Evolutionary conservation across 1,140 invertebrate species (phyloP).

Genomic region (Helicoverpa zea): DNA sequence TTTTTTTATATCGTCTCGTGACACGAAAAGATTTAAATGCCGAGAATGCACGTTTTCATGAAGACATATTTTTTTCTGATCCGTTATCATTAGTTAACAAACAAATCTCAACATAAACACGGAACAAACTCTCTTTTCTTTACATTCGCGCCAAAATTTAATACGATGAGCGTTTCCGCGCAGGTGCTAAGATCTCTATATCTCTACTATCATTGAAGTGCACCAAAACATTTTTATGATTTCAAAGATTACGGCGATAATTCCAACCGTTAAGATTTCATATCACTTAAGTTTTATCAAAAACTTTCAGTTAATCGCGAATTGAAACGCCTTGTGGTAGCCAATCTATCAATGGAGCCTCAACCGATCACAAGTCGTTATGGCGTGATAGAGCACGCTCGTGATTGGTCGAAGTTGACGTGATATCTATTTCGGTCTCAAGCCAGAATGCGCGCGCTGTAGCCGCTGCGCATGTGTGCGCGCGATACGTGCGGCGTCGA

Average conservation of each 20-base stretch:
- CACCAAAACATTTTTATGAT: slow-evolving; percentile 34
- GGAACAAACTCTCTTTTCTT: slow-evolving; percentile 37
- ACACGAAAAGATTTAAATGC: neutral
- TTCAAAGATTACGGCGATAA: slow-evolving; percentile 54
- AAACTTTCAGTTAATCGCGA: slow-evolving; percentile 85
- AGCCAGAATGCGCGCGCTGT: slow-evolving; percentile 78
- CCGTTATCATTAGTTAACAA: neutral
- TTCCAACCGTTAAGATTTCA: slow-evolving; percentile 72
- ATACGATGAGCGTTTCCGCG: slow-evolving; percentile 49
- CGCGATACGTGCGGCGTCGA: slow-evolving; percentile 56
- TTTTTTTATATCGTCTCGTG: neutral
- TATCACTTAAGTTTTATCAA: slow-evolving; percentile 84
- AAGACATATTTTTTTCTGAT: slow-evolving; percentile 1
- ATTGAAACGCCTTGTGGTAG: slow-evolving; percentile 79
- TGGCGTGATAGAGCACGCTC: slow-evolving; percentile 66
- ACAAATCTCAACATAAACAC: no score
- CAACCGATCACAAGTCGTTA: slow-evolving; percentile 66
- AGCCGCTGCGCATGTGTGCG: slow-evolving; percentile 65
- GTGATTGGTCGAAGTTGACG: slow-evolving; percentile 76
- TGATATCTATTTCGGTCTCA: slow-evolving; percentile 77
- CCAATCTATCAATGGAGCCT: slow-evolving; percentile 81
- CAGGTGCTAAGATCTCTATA: slow-evolving; percentile 27
- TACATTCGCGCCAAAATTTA: slow-evolving; percentile 59
- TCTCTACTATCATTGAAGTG: neutral
- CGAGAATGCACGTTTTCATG: neutral